Evolutionary conservation across 2,888 invertebrate genomes (phyloP), one percentile per base, ranked within the genome.

Genomic region (Drosophila planitibia): DNA sequence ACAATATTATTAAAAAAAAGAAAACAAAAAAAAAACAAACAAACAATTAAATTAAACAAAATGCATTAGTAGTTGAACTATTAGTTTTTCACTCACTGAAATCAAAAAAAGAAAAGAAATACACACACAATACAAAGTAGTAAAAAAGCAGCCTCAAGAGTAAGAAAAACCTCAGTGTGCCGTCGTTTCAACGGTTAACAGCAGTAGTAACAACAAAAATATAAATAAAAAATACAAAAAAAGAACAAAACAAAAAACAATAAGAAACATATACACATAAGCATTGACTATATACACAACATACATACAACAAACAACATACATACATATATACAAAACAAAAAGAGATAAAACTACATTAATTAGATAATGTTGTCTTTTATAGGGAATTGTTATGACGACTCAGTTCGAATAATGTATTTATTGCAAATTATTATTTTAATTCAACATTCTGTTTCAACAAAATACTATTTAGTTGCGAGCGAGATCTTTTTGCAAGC

Each of bases 311-410:
- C 47, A 47, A 25, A 47, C 47, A 47, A 25, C 25, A 47, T 39
- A 39, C 39, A 81, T 47, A 79, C 58, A 79, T 64, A 66, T 41
- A 76, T 59, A 73, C 66, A 63, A 32, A 16, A 52, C 69, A 65
- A 35, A 22, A 37, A 35, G 9, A 59, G 39, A 32, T 32, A 57
- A 49, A 58, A 86, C 70, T 69, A 86, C 80, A 78, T 81, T 72
- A 59, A 83, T 83, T 85, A 87, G 82, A 89, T 87, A 87, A 85
- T 85, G 87, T 87, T 87, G 87, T 87, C 87, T 89, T 87, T 87
- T 89, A 87, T 87, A 87, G 87, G 90, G 90, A 87, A 87, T 85
- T 90, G 88, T 89, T 87, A 87, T 70, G 52, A 73, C 76, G 67
- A 81, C 74, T 85, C 70, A 83, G 81, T 89, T 84, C 63, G 35